A percentile compares a stretch with the other conserved stretches of the same genome.
These are phyloP conservation scores for Thera britannica DNA, from an alignment of 2,888 invertebrate species.

Conservation along the genomic window DNA sequence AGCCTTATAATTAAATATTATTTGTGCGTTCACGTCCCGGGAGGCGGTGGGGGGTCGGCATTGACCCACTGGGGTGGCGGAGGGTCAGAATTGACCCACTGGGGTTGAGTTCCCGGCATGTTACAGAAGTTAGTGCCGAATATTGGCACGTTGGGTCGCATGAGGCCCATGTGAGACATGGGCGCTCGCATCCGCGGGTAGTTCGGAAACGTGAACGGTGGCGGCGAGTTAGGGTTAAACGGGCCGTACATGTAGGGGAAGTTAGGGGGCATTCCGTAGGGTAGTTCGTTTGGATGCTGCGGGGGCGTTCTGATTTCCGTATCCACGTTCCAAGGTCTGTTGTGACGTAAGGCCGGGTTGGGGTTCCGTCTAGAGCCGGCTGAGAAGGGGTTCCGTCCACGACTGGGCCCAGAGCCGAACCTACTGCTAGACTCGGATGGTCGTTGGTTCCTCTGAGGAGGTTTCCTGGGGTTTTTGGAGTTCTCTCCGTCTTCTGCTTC, in stretches of 20 bases:
- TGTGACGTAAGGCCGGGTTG: constrained; percentile 53
- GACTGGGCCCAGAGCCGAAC: constrained; percentile 69
- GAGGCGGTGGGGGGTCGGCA: constrained; percentile 70
- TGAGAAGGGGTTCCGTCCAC: constrained; percentile 67
- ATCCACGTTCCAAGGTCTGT: constrained; percentile 50
- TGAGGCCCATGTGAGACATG: constrained; percentile 49
- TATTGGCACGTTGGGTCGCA: constrained; percentile 56
- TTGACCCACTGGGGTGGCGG: constrained; percentile 61
- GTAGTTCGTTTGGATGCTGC: constrained; percentile 52
- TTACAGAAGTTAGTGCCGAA: constrained; percentile 62
- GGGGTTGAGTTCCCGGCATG: constrained; percentile 57
- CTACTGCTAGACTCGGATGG: constrained; percentile 75
- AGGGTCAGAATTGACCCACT: constrained; percentile 59
- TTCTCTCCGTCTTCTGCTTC: constrained; percentile 62
- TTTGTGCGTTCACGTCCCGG: constrained; percentile 66
- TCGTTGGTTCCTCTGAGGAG: constrained; percentile 52
- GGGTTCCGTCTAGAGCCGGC: constrained; percentile 60
- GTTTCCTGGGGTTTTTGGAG: constrained; percentile 58
- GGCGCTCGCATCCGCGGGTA: constrained; percentile 57
- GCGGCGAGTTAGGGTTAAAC: constrained; percentile 45
- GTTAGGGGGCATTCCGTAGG: constrained; percentile 53
- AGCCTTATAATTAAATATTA: constrained; percentile 41
- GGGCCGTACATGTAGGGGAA: constrained; percentile 57
- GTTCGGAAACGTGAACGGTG: constrained; percentile 56
- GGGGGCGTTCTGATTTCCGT: constrained; percentile 58